A percentile compares a stretch with the other conserved stretches of the same genome.
Evolutionary conservation across 2,888 invertebrate species (phyloP).

Genomic region (Monochamus alternatus): DNA sequence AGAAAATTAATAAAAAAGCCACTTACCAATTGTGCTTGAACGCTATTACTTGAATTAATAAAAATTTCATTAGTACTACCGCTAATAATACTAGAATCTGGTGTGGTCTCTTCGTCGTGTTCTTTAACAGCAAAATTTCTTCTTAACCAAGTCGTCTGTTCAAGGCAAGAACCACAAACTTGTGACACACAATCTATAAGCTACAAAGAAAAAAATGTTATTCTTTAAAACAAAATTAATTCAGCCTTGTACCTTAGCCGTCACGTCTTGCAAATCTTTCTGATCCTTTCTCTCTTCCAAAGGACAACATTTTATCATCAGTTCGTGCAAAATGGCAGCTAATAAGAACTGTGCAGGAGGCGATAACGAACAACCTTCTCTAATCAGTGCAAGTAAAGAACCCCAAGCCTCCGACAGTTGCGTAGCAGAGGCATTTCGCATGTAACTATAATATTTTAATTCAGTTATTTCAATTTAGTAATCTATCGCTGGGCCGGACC

Average conservation of each 20-base stretch:
- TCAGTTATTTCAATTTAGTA: background rate
- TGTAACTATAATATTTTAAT: slow-evolving; percentile 70
- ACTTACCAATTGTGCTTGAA: slow-evolving; percentile 82
- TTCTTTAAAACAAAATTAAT: background rate
- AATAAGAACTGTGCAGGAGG: slow-evolving; percentile 87
- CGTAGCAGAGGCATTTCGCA: slow-evolving; percentile 78
- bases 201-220: slow-evolving; percentile 61
- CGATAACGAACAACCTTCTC: slow-evolving; percentile 81
- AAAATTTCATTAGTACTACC: slow-evolving; percentile 64
- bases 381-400: slow-evolving; percentile 81
- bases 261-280: slow-evolving; percentile 85
- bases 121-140: slow-evolving; percentile 86
- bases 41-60: slow-evolving; percentile 76
- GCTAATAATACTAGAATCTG: slow-evolving; percentile 61
- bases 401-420: slow-evolving; percentile 86
- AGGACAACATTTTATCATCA: slow-evolving; percentile 84
- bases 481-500: no score
- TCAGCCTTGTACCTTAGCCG: slow-evolving; percentile 74
- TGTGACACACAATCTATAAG: slow-evolving; percentile 87
- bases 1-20: background rate
- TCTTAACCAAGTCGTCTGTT: slow-evolving; percentile 91
- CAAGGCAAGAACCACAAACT: slow-evolving; percentile 91
- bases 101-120: slow-evolving; percentile 75
- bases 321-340: slow-evolving; percentile 85
- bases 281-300: slow-evolving; percentile 86